phyloP scores from a whole-genome alignment of 1,140 invertebrate genomes.

The Magallana ariakensis region DNA sequence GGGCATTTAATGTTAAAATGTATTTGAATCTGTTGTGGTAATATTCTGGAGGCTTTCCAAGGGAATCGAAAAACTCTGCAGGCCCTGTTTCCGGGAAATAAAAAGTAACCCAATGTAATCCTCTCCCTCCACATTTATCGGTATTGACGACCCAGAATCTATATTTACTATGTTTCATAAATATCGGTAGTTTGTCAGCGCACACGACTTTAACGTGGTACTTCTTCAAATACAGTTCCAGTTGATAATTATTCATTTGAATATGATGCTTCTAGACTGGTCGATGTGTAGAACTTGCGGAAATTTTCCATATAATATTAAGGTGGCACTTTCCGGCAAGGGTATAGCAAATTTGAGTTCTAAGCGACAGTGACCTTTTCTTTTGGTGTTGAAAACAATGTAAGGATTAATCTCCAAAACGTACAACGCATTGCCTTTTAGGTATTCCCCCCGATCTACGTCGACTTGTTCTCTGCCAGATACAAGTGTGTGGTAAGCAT shows the following conservation, averaged over 20 bases:
- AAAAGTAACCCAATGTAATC: slow-evolving; percentile 45
- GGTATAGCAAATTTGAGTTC: slow-evolving; percentile 43
- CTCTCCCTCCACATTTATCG: slow-evolving; percentile 9
- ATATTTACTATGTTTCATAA: background rate
- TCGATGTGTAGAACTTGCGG: too few species aligned
- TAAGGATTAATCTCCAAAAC: slow-evolving; percentile 45
- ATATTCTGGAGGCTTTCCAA: too few species aligned
- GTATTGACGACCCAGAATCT: slow-evolving; percentile 42
- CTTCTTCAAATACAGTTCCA: slow-evolving; percentile 30
- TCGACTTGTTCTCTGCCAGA: slow-evolving; percentile 25
- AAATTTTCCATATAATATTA: too few species aligned
- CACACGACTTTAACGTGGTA: slow-evolving; percentile 16
- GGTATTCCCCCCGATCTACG: background rate
- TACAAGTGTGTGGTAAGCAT: slow-evolving; percentile 29
- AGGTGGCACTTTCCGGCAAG: too few species aligned
- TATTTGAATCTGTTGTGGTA: too few species aligned
- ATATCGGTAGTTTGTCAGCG: slow-evolving; percentile 29
- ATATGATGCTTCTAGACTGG: too few species aligned
- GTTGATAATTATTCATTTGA: too few species aligned
- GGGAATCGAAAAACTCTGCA: too few species aligned
- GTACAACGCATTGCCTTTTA: slow-evolving; percentile 36
- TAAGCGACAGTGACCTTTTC: slow-evolving; percentile 44
- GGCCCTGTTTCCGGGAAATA: too few species aligned
- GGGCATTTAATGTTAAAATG: too few species aligned
- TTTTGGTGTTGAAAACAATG: slow-evolving; percentile 42